phyloP scores from a whole-genome alignment of 2,888 invertebrate species.

The Cryptocephalus primarius region DNA sequence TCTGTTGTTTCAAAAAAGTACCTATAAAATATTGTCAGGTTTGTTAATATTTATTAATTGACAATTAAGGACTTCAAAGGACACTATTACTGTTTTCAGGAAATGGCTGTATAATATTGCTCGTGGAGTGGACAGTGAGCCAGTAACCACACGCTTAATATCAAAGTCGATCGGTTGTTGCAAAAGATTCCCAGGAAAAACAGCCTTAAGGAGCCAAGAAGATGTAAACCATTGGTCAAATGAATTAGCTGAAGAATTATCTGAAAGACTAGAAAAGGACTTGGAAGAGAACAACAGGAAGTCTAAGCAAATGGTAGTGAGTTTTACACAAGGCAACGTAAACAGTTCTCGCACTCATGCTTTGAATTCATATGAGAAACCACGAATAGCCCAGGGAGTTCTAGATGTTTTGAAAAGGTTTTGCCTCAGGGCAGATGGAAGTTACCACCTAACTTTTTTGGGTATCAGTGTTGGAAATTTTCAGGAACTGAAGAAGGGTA shows the following conservation, averaged over 20 bases:
- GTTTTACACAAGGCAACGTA: slow-evolving; percentile 47
- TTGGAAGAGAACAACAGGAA: slow-evolving; percentile 67
- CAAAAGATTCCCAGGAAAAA: slow-evolving; percentile 82
- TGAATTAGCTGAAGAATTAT: slow-evolving; percentile 72
- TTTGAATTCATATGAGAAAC: slow-evolving; percentile 52
- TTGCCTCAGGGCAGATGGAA: slow-evolving; percentile 27
- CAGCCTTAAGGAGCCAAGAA: slow-evolving; percentile 54
- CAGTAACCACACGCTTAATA: slow-evolving; percentile 72
- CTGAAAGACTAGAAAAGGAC: slow-evolving; percentile 74
- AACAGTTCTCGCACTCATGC: slow-evolving; percentile 53
- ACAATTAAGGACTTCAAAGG: no score
- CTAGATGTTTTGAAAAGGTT: slow-evolving; percentile 54
- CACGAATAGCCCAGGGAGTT: slow-evolving; percentile 54
- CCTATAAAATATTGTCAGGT: no score
- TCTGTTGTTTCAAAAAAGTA: no score
- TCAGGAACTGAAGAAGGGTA: slow-evolving; percentile 47
- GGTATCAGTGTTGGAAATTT: slow-evolving; percentile 76
- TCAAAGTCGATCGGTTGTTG: slow-evolving; percentile 93
- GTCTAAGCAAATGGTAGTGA: slow-evolving; percentile 69
- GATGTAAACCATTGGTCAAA: slow-evolving; percentile 69
- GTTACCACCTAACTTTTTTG: slow-evolving; percentile 50
- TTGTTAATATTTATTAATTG: no score
- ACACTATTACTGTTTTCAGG: slow-evolving; percentile 35
- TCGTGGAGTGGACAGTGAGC: slow-evolving; percentile 77
- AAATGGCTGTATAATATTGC: slow-evolving; percentile 79